Evolutionary conservation across 2,797 vertebrate genomes (phyloP), one percentile per base, ranked within the genome.

Genomic region (Acanthurus leucopareius): DNA sequence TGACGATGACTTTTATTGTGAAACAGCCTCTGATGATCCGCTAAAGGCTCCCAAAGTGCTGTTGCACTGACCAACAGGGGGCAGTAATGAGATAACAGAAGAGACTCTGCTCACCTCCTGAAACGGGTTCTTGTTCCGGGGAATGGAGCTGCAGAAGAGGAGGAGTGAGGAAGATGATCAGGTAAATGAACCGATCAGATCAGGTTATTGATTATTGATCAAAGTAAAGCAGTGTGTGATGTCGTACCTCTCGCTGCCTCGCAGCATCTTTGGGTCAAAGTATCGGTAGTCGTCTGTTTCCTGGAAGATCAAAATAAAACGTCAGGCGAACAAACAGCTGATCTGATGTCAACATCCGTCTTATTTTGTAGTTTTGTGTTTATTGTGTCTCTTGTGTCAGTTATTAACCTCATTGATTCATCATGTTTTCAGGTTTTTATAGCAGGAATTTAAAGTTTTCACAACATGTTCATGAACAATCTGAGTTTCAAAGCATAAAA

Each of bases 201-300:
- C 28, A 4, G 28, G 14, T 2, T 3, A 74, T 10, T 10, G 14
- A 35, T 28, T 13, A 4, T 1, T 4, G 61, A 19, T 10, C 2
- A 20, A 45, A 61, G 61, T 75, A 77, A 10, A 28, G 28, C 28
- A 28, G 28, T 28, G 28, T 28, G 28, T 28, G 42, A 16, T 1
- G 17, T 38, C 28, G 69, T 94, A 99, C 98, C 98, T 99, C 90
- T 99, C 98, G 67, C 95, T 99, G 89, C 98, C 97, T 69, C 97
- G 96, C 3, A 99, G 94, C 97, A 99, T 97, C 95, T 99, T 99
- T 52, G 98, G 98, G 93, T 99, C 98, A 86, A 99, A 99, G 91
- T 99, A 99, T 73, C 97, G 96, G 90, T 98, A 99, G 80, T 99
- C 97, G 86, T 99, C 98, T 0, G 98, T 99, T 90, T 99, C 98